Percentiles rank a stretch among this genome's conserved stretches.
phyloP scores from a whole-genome alignment of 2,888 invertebrate species.

The Melinaea marsaeus region DNA sequence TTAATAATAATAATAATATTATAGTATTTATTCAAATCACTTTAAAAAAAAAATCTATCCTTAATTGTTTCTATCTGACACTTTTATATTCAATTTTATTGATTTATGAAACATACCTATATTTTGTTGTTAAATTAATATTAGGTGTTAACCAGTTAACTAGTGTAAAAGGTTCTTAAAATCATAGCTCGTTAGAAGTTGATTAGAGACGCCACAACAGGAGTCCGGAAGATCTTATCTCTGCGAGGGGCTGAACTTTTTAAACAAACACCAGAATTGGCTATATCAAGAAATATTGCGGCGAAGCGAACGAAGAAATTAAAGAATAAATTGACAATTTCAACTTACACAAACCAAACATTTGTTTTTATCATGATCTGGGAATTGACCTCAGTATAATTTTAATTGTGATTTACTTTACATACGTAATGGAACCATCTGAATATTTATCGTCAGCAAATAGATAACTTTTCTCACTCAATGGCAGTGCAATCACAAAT shows the following conservation, averaged over 20 bases:
- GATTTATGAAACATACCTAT: too few relatives aligned
- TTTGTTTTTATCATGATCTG: not conserved
- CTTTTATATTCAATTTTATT: too few relatives aligned
- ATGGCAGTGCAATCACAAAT: constrained; percentile 57
- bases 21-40: too few relatives aligned
- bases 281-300: constrained; percentile 11
- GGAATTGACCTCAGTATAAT: not conserved
- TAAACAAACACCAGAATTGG: constrained; percentile 18
- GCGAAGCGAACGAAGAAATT: constrained; percentile 1
- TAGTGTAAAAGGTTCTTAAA: constrained; percentile 12
- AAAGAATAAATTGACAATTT: constrained; percentile 11
- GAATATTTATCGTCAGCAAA: constrained; percentile 8
- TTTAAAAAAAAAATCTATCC: too few relatives aligned
- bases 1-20: not conserved
- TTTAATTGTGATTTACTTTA: not conserved
- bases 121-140: too few relatives aligned
- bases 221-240: constrained; percentile 44
- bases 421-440: constrained; percentile 3
- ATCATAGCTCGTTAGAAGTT: constrained; percentile 54
- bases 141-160: too few relatives aligned
- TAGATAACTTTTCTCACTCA: constrained; percentile 24
- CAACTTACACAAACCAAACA: constrained; percentile 3
- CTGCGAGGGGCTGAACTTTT: constrained; percentile 22
- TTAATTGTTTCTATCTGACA: too few relatives aligned
- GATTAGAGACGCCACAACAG: constrained; percentile 56